phyloP scores from a whole-genome alignment of 2,888 invertebrate species.

The Macrophya annulata region DNA sequence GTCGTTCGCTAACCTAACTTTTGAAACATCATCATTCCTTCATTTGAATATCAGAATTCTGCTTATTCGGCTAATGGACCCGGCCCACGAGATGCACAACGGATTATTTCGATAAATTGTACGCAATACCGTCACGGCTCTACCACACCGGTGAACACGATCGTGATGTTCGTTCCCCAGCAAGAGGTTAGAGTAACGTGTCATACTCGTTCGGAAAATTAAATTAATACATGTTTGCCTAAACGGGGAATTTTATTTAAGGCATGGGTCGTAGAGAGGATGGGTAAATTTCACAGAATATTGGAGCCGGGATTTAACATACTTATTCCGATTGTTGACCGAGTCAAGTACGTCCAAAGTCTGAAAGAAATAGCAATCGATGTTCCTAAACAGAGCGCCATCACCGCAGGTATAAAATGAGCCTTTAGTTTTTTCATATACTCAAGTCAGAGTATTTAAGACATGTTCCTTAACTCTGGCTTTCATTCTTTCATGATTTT shows the following conservation, averaged over 20 bases:
- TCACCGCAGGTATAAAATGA: slow-evolving; percentile 87
- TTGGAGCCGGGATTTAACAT: slow-evolving; percentile 97
- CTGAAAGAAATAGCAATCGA: slow-evolving; percentile 99
- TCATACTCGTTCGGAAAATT: slow-evolving; percentile 50
- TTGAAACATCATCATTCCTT: background rate
- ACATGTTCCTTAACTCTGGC: background rate
- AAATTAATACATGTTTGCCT: slow-evolving; percentile 35
- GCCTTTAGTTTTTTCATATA: background rate
- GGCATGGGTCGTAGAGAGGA: slow-evolving; percentile 98
- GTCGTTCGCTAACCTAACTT: background rate
- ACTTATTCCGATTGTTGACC: slow-evolving; percentile 94
- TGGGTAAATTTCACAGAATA: slow-evolving; percentile 98
- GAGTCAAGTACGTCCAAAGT: slow-evolving; percentile 98
- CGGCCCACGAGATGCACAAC: slow-evolving; percentile 8
- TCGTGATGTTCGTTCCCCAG: slow-evolving; percentile 98
- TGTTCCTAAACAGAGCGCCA: slow-evolving; percentile 99
- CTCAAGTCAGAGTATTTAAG: background rate
- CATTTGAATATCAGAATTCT: slow-evolving; percentile 13
- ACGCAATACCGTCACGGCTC: slow-evolving; percentile 78
- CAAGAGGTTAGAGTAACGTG: slow-evolving; percentile 89
- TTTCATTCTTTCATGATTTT: background rate
- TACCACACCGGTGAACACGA: slow-evolving; percentile 93
- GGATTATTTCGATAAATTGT: slow-evolving; percentile 60
- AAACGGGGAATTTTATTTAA: slow-evolving; percentile 76
- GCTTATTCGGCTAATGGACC: slow-evolving; percentile 6